phyloP scores from a whole-genome alignment of 1,140 invertebrate genomes.

The Megathymus violae region DNA sequence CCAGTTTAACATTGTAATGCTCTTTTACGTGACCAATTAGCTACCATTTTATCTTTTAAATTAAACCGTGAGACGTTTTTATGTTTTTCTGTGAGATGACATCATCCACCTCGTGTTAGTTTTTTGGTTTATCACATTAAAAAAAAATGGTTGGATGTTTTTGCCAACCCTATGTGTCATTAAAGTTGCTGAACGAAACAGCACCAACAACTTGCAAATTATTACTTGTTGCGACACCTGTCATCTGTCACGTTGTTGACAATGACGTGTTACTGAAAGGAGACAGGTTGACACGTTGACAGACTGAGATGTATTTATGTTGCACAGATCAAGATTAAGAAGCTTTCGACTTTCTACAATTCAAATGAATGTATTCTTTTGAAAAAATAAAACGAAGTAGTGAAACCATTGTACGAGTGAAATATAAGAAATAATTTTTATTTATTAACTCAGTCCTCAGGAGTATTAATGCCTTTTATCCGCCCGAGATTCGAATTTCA shows the following conservation, averaged over 20 bases:
- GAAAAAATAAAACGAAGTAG: neutral
- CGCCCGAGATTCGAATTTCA: too few species aligned
- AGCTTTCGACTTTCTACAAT: neutral
- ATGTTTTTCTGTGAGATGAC: too few species aligned
- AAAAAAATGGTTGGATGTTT: neutral
- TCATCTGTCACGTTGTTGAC: neutral
- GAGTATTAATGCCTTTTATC: too few species aligned
- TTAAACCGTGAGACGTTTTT: too few species aligned
- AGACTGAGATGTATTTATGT: neutral
- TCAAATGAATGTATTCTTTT: neutral
- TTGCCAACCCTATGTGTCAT: neutral
- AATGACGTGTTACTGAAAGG: neutral
- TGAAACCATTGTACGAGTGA: neutral
- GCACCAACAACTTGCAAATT: neutral
- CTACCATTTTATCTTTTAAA: too few species aligned
- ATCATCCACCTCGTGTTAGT: too few species aligned
- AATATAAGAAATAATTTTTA: too few species aligned
- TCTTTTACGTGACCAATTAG: too few species aligned
- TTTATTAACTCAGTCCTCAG: too few species aligned
- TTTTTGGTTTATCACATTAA: too few species aligned
- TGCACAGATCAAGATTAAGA: neutral
- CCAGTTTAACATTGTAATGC: too few species aligned
- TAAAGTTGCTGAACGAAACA: neutral
- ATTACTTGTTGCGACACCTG: constrained; percentile 1
- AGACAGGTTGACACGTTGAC: neutral